Percentiles rank a stretch among this genome's conserved stretches.
phyloP scores from a whole-genome alignment of 2,797 vertebrate genomes.

The Hypotaenidia okinawae region DNA sequence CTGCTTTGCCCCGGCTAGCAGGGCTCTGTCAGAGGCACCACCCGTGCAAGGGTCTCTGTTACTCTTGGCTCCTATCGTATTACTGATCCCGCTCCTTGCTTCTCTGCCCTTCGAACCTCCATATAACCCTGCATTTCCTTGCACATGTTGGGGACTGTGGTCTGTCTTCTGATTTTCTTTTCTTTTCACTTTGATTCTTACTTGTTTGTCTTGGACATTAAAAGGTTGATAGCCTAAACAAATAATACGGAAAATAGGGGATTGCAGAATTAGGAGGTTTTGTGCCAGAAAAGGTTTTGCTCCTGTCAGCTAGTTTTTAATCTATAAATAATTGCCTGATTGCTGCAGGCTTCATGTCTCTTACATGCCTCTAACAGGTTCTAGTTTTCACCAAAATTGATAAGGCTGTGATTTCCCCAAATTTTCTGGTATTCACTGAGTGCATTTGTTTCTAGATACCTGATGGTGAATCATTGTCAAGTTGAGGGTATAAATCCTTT shows the following conservation, averaged over 20 bases:
- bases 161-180: background rate
- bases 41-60: background rate
- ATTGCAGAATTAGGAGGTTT: background rate
- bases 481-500: background rate
- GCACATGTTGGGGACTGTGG: background rate
- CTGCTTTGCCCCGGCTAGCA: background rate
- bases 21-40: background rate
- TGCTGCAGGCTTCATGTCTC: background rate
- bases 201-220: background rate
- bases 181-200: background rate
- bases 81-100: background rate
- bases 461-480: background rate
- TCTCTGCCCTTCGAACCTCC: background rate
- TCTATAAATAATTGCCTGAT: constrained; percentile 34
- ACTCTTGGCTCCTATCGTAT: background rate
- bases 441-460: background rate
- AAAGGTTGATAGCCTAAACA: background rate
- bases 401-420: background rate
- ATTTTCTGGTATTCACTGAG: constrained; percentile 17
- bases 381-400: background rate
- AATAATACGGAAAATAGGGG: background rate
- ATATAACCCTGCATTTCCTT: background rate
- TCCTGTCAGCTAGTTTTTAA: constrained; percentile 4
- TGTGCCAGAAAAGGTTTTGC: constrained; percentile 23
- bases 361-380: background rate